Conservation (phyloP, 1,140 invertebrate species). For the Augochlora pura region DNA sequence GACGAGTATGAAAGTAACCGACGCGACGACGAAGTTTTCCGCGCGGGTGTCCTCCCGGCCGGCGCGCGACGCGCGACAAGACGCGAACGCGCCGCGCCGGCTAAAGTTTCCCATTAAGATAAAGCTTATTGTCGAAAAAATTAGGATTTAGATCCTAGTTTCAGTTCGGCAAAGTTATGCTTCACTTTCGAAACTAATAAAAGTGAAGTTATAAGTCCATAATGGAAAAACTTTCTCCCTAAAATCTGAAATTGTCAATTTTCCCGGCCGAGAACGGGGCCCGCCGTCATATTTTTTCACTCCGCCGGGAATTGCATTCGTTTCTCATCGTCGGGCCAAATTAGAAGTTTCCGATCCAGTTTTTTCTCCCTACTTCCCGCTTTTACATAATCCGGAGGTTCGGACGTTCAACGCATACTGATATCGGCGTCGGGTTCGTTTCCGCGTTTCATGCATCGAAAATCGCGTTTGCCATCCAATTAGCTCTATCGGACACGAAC, state of each 20-base stretch:
- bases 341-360: neutral
- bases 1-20: conserved; percentile 8
- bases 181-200: conserved; percentile 23
- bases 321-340: neutral
- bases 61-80: neutral
- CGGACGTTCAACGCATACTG: too few relatives aligned
- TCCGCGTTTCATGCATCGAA: too few relatives aligned
- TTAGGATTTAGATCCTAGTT: conserved; percentile 33
- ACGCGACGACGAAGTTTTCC: conserved; percentile 2
- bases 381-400: too few relatives aligned
- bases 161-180: conserved; percentile 9
- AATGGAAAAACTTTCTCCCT: conserved; percentile 24
- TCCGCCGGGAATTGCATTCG: neutral
- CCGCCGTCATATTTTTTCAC: too few relatives aligned
- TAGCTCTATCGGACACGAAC: too few relatives aligned
- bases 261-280: too few relatives aligned
- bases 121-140: conserved; percentile 27
- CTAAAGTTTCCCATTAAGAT: conserved; percentile 19
- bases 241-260: conserved; percentile 19
- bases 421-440: too few relatives aligned
- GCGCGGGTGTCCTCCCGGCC: neutral
- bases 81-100: neutral
- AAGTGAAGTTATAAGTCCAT: conserved; percentile 14
- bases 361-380: neutral
- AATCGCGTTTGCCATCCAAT: too few relatives aligned